Evolutionary conservation across 2,113 vertebrate genomes (phyloP), one percentile per base, ranked within the genome.

Genomic region (Xyliphius kryptos): DNA sequence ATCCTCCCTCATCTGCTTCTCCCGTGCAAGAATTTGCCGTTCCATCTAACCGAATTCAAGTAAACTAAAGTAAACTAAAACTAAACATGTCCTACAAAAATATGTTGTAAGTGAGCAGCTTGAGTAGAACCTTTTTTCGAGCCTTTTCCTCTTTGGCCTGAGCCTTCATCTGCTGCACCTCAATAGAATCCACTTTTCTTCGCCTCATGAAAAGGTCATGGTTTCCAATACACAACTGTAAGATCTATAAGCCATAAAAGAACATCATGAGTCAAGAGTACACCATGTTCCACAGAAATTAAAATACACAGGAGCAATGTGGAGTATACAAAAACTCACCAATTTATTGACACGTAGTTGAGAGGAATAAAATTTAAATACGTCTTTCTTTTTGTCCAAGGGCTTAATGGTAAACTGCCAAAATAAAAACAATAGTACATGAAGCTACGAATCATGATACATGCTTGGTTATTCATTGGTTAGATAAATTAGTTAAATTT

Each of bases 161-260:
- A 75, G 90, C 88, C 80, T 94, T 94, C 91, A 95, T 94, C 68
- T 93, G 91, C 76, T 96, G 91, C 69, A 92, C 92, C 75, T 97
- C 93, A 26, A 91, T 86, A 7, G 92, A 92, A 67, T 93, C 92
- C 61, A 93, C 93, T 77, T 92, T 94, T 72, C 92, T 88, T 70
- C 91, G 88, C 76, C 91, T 90, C 90, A 94, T 91, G 72, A 95
- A 96, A 0, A 94, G 80, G 64, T 91, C 89, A 0, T 96, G 93
- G 80, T 96, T 97, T 51, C 91, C 91, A 46, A 94, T 92, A 74
- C 92, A 94, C 67, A 95, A 37, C 81, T 94, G 91, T 56, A 91
- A 80, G 74, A 96, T 93, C 93, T 93, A 68, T 43, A 3, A 54
- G 16, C 54, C 6, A 56, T 22, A 58, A 11, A 61, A n/a, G 7